Evolutionary conservation across 2,888 invertebrate genomes (phyloP).

Genomic region (Heteropelma amictum): DNA sequence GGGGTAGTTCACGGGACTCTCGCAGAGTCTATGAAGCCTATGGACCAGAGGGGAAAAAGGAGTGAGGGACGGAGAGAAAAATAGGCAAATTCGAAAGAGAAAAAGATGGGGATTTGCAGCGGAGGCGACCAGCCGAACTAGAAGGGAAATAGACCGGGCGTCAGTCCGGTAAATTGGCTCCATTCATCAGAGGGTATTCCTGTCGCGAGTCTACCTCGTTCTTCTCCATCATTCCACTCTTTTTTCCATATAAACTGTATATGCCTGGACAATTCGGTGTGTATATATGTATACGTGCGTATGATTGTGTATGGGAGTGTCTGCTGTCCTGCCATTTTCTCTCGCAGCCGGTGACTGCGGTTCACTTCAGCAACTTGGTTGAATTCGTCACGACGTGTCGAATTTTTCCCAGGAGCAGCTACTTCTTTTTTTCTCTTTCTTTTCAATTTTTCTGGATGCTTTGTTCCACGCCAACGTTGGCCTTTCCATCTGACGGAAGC

Average conservation of each 20-base stretch:
- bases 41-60: slow-evolving; percentile 2
- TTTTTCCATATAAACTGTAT: not conserved
- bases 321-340: not conserved
- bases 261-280: not conserved
- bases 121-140: slow-evolving; percentile 47
- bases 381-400: slow-evolving; percentile 35
- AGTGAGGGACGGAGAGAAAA: not conserved
- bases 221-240: slow-evolving; percentile 49
- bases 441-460: no score
- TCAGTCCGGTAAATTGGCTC: slow-evolving; percentile 72
- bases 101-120: slow-evolving; percentile 19
- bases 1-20: slow-evolving; percentile 28
- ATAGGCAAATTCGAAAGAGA: not conserved
- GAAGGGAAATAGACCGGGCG: slow-evolving; percentile 64
- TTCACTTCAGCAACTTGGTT: slow-evolving; percentile 37
- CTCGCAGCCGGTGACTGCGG: slow-evolving; percentile 23
- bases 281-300: no score
- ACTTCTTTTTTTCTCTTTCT: no score
- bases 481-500: no score
- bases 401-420: slow-evolving; percentile 23
- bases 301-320: no score
- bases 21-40: slow-evolving; percentile 39
- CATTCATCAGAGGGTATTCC: slow-evolving; percentile 66
- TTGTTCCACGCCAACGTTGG: no score
- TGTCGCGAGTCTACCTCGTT: slow-evolving; percentile 50